phyloP scores from a whole-genome alignment of 2,113 vertebrate genomes.

The Pandion haliaetus region DNA sequence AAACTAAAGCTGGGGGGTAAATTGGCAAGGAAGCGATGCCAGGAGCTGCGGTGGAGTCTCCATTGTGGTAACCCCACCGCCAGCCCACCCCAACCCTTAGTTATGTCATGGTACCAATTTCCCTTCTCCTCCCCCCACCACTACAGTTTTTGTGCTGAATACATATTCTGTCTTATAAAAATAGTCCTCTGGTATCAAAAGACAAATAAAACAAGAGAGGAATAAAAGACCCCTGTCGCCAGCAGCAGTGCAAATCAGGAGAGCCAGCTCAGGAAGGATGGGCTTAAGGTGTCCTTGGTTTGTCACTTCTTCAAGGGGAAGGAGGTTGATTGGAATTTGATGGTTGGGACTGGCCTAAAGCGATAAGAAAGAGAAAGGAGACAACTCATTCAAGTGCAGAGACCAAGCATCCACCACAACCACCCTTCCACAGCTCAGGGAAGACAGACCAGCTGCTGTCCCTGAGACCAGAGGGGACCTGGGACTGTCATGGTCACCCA shows the following conservation, averaged over 20 bases:
- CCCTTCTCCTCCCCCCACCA: background rate
- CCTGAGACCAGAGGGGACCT: background rate
- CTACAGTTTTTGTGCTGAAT: background rate
- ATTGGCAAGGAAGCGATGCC: background rate
- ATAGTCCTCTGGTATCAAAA: slow-evolving; percentile 67
- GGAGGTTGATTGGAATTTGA: slow-evolving; percentile 76
- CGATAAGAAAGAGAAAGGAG: slow-evolving; percentile 6
- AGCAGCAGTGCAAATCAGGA: slow-evolving; percentile 69
- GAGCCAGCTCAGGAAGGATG: slow-evolving; percentile 20
- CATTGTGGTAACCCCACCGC: background rate
- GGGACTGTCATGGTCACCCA: background rate
- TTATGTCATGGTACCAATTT: background rate
- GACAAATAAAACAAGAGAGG: background rate
- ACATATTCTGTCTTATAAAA: slow-evolving; percentile 26
- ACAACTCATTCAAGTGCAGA: background rate
- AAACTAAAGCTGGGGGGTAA: background rate
- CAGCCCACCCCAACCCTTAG: background rate
- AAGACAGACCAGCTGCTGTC: background rate
- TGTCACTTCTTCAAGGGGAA: slow-evolving; percentile 79
- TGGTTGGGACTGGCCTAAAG: slow-evolving; percentile 72
- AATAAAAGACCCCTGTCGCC: background rate
- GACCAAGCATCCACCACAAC: background rate
- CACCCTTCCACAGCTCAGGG: background rate
- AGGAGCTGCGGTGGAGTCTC: background rate
- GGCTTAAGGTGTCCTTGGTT: background rate